A percentile compares a stretch with the other conserved stretches of the same genome.
These are phyloP conservation scores for Pantherophis vulpinus DNA, from an alignment of 2,797 vertebrate species.

Conservation along the genomic window DNA sequence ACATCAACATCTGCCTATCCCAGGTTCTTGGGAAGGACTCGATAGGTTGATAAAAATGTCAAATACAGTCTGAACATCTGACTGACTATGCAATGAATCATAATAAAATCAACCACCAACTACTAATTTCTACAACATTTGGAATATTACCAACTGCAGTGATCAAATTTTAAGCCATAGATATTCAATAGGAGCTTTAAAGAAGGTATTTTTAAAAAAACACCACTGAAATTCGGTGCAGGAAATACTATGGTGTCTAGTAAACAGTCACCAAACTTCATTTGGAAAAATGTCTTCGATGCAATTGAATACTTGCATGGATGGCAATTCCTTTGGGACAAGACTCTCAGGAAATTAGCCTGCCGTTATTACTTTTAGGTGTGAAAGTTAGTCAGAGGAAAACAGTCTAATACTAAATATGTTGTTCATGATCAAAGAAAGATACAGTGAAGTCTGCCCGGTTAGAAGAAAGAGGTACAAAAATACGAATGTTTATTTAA, in stretches of 20 bases:
- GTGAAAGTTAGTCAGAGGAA: neutral
- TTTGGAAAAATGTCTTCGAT: neutral
- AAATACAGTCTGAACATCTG: neutral
- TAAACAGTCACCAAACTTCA: neutral
- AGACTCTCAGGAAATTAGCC: neutral
- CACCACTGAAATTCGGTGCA: neutral
- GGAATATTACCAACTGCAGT: neutral
- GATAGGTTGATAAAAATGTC: neutral
- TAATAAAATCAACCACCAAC: neutral
- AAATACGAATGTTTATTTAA: neutral
- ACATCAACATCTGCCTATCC: too few species aligned
- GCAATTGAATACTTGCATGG: neutral
- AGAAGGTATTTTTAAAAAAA: neutral
- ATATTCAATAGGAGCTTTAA: neutral
- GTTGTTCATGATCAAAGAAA: neutral
- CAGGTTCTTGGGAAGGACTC: too few species aligned
- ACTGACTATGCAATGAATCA: neutral
- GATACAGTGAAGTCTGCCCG: neutral
- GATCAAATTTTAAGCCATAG: neutral
- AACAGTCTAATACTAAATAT: neutral
- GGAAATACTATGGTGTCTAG: neutral
- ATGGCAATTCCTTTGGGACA: neutral
- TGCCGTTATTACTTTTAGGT: neutral
- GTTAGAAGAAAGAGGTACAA: neutral
- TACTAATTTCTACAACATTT: neutral